phyloP scores from a whole-genome alignment of 2,888 invertebrate genomes.

The Xestia c-nigrum region DNA sequence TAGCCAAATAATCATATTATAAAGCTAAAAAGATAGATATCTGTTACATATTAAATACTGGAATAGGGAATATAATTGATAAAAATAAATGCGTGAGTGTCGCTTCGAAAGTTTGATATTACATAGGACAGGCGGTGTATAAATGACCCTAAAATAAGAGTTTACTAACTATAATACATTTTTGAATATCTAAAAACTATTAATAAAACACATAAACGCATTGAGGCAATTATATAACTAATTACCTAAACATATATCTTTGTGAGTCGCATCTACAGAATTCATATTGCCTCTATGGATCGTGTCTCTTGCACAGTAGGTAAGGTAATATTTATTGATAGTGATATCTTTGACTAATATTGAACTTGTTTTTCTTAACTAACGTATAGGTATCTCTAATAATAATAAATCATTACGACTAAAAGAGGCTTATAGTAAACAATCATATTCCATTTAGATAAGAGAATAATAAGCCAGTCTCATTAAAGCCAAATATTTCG shows the following conservation, averaged over 20 bases:
- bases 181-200: slow-evolving; percentile 49
- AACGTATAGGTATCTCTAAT: slow-evolving; percentile 30
- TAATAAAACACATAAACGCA: slow-evolving; percentile 52
- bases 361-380: slow-evolving; percentile 53
- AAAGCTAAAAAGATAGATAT: slow-evolving; percentile 40
- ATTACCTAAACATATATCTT: slow-evolving; percentile 62
- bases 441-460: slow-evolving; percentile 53
- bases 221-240: slow-evolving; percentile 70
- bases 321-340: slow-evolving; percentile 36
- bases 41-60: slow-evolving; percentile 32
- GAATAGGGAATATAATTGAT: slow-evolving; percentile 36
- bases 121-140: slow-evolving; percentile 51
- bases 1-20: slow-evolving; percentile 64
- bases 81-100: slow-evolving; percentile 2
- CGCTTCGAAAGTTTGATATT: slow-evolving; percentile 9
- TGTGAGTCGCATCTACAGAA: slow-evolving; percentile 35
- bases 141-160: slow-evolving; percentile 36
- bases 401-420: slow-evolving; percentile 47
- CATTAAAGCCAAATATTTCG: slow-evolving; percentile 71
- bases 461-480: slow-evolving; percentile 79
- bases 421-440: slow-evolving; percentile 45
- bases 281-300: slow-evolving; percentile 31
- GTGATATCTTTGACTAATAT: slow-evolving; percentile 48
- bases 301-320: slow-evolving; percentile 14
- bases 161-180: slow-evolving; percentile 35